These are phyloP conservation scores for Mycalesis mineus DNA, from an alignment of 2,888 invertebrate genomes.

Conservation along the genomic window DNA sequence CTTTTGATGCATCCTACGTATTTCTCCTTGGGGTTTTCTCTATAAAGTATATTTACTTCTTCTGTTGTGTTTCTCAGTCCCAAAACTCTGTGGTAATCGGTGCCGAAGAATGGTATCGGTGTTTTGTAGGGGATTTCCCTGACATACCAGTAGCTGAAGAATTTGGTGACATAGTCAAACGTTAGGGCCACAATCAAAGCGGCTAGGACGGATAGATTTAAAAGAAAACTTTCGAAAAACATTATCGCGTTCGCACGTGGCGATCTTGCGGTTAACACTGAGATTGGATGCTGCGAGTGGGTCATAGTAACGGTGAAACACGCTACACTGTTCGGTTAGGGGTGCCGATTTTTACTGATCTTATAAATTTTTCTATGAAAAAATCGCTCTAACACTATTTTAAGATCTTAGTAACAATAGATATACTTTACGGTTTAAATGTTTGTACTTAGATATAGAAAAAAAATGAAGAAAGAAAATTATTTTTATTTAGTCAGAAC, in stretches of 20 bases:
- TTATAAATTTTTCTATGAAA: background rate
- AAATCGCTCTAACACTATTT: too few species aligned
- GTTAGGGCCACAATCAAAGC: conserved; percentile 56
- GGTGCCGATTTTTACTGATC: background rate
- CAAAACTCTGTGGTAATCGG: conserved; percentile 62
- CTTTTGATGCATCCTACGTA: conserved; percentile 63
- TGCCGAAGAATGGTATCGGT: conserved; percentile 60
- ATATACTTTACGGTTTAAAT: too few species aligned
- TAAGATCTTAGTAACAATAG: too few species aligned
- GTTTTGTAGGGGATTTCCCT: conserved; percentile 62
- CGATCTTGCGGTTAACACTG: conserved; percentile 53
- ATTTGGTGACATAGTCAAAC: conserved; percentile 69
- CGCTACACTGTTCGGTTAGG: conserved; percentile 2
- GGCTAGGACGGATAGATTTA: conserved; percentile 53
- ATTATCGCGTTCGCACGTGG: conserved; percentile 57
- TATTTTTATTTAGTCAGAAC: too few species aligned
- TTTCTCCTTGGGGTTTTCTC: conserved; percentile 52
- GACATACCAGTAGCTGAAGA: conserved; percentile 72
- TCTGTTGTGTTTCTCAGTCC: conserved; percentile 56
- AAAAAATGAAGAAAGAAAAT: too few species aligned
- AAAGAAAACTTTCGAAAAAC: conserved; percentile 70
- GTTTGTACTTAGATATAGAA: too few species aligned
- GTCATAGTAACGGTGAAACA: conserved; percentile 62
- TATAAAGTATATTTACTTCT: conserved; percentile 57
- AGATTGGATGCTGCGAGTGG: conserved; percentile 45